Percentiles rank a stretch among this genome's conserved stretches.
Evolutionary conservation across 2,113 vertebrate genomes (phyloP).

Genomic region (Sorex araneus): DNA sequence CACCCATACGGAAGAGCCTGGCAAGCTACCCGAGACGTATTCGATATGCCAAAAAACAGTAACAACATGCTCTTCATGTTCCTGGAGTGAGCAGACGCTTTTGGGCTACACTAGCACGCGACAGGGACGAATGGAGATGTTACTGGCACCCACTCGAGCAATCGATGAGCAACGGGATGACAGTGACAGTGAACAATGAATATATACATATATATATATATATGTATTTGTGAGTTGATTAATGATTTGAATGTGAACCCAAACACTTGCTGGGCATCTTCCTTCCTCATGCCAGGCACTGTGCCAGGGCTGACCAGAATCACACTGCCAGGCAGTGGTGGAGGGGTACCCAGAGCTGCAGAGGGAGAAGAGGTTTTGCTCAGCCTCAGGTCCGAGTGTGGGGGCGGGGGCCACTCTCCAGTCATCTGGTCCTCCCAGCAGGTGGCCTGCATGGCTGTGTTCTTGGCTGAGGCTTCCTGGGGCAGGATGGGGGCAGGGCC

Average conservation of each 20-base stretch:
- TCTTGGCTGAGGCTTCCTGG: background rate
- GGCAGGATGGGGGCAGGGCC: background rate
- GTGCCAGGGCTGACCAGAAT: background rate
- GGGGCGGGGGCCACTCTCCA: background rate
- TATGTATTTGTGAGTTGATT: background rate
- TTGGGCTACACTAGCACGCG: no score
- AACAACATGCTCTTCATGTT: no score
- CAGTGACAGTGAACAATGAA: no score
- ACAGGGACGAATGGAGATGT: no score
- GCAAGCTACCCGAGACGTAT: no score
- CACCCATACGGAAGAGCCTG: no score
- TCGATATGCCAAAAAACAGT: no score
- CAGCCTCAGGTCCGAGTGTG: background rate
- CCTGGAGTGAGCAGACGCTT: no score
- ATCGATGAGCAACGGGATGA: no score
- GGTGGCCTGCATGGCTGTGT: accelerated
- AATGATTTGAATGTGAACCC: background rate
- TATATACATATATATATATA: background rate
- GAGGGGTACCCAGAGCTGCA: background rate
- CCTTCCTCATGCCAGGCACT: background rate
- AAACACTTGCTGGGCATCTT: background rate
- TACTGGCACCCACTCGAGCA: no score
- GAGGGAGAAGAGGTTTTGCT: slow-evolving; percentile 29
- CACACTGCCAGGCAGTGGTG: slow-evolving; percentile 6
- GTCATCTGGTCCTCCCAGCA: slow-evolving; percentile 55